Conservation (phyloP, 1,140 invertebrate species). For the Eumaeus atala region DNA sequence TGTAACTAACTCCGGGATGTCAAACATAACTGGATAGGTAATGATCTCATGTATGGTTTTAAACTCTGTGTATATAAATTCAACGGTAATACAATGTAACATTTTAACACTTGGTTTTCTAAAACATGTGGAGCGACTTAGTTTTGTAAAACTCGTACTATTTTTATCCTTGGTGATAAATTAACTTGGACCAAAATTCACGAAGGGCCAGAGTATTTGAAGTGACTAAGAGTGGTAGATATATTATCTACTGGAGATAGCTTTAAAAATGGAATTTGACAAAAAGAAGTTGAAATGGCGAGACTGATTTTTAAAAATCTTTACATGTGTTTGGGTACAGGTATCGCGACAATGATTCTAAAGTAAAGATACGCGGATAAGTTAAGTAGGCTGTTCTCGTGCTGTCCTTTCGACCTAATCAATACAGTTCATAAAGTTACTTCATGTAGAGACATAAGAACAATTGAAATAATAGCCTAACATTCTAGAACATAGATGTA, state of each 20-base stretch:
- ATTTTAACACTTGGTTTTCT: too few relatives aligned
- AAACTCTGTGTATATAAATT: background rate
- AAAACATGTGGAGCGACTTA: background rate
- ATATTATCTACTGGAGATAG: conserved; percentile 55
- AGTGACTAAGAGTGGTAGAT: conserved; percentile 34
- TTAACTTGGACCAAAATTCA: conserved; percentile 55
- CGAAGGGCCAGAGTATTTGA: conserved; percentile 40
- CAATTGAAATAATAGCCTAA: too few relatives aligned
- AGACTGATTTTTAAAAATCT: conserved; percentile 67
- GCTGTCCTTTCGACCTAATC: background rate
- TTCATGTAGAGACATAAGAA: too few relatives aligned
- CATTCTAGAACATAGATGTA: too few relatives aligned
- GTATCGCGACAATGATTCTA: conserved; percentile 54
- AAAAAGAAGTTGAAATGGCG: conserved; percentile 49
- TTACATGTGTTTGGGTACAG: conserved; percentile 66
- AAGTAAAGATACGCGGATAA: conserved; percentile 8
- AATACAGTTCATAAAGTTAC: background rate
- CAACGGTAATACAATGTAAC: too few relatives aligned
- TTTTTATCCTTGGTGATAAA: conserved; percentile 35
- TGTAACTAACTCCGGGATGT: background rate
- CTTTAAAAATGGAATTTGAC: conserved; percentile 64
- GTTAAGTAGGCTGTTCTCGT: conserved; percentile 3
- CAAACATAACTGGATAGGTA: background rate
- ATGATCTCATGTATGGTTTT: conserved; percentile 9
- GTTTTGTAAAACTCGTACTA: conserved; percentile 13